Evolutionary conservation across 2,888 invertebrate genomes (phyloP).

Genomic region (Lasioglossum figueresi): DNA sequence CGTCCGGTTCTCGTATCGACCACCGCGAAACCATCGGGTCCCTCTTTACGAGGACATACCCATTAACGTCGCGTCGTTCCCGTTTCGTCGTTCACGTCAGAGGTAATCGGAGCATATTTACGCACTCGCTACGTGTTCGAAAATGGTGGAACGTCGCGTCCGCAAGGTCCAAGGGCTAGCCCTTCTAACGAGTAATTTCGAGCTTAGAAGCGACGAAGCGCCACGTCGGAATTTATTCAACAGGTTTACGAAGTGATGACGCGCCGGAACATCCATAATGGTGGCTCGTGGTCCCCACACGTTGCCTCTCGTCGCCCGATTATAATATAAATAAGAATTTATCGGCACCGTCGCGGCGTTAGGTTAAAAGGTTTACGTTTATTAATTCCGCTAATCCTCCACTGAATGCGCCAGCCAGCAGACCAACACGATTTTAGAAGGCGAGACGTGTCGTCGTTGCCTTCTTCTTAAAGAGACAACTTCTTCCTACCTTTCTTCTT

Average conservation of each 20-base stretch:
- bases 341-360: conserved; percentile 78
- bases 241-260: conserved; percentile 83
- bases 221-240: conserved; percentile 75
- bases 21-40: conserved; percentile 8
- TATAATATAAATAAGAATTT: conserved; percentile 82
- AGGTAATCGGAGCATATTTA: conserved; percentile 43
- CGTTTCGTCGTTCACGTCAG: conserved; percentile 6
- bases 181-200: conserved; percentile 57
- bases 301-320: conserved; percentile 68
- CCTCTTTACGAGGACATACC: conserved; percentile 38
- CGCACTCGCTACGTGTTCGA: background rate
- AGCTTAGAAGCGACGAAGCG: conserved; percentile 55
- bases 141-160: conserved; percentile 3
- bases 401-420: conserved; percentile 21
- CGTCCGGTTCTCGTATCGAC: conserved; percentile 35
- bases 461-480: conserved; percentile 34
- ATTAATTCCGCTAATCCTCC: conserved; percentile 80
- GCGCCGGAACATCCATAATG: conserved; percentile 80
- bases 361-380: conserved; percentile 82
- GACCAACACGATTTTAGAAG: conserved; percentile 20
- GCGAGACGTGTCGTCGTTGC: conserved; percentile 23
- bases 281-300: conserved; percentile 73
- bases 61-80: conserved; percentile 28
- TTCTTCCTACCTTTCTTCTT: conserved; percentile 22
- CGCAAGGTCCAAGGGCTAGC: conserved; percentile 25